Evolutionary conservation across 2,888 invertebrate species (phyloP).

Genomic region (Tetranychus truncatus): DNA sequence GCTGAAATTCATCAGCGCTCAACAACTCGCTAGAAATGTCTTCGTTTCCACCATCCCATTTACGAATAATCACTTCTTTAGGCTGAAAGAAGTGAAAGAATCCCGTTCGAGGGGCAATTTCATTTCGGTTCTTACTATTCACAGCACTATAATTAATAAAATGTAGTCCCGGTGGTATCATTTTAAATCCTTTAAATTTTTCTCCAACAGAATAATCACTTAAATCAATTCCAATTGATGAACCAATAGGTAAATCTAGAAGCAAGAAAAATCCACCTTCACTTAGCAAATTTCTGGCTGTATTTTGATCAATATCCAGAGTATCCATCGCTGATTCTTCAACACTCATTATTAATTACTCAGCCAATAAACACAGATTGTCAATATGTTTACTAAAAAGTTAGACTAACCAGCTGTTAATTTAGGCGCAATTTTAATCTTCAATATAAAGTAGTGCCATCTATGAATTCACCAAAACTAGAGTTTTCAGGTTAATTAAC

Average conservation of each 20-base stretch:
- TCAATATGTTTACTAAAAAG: too few species aligned
- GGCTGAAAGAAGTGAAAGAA: constrained; percentile 66
- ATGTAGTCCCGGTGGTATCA: constrained; percentile 94
- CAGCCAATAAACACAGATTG: too few species aligned
- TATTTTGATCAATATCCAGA: constrained; percentile 50
- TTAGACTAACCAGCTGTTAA: too few species aligned
- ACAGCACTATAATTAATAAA: constrained; percentile 60
- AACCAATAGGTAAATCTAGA: constrained; percentile 64
- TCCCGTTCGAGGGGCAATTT: constrained; percentile 51
- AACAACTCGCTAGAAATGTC: constrained; percentile 41
- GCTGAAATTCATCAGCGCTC: constrained; percentile 41
- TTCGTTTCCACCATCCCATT: constrained; percentile 63
- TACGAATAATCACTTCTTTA: constrained; percentile 63
- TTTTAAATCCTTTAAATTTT: constrained; percentile 84
- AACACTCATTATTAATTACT: neutral
- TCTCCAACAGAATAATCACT: constrained; percentile 73
- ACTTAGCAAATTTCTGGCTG: constrained; percentile 52
- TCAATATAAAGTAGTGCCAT: too few species aligned
- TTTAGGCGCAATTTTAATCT: too few species aligned
- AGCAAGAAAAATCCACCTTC: constrained; percentile 68
- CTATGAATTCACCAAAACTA: too few species aligned
- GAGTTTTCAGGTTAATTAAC: too few species aligned
- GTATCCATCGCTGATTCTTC: neutral
- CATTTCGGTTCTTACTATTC: constrained; percentile 38
- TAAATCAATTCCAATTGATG: constrained; percentile 90